Evolutionary conservation across 1,140 invertebrate species (phyloP).

Genomic region (Trichogramma pretiosum): DNA sequence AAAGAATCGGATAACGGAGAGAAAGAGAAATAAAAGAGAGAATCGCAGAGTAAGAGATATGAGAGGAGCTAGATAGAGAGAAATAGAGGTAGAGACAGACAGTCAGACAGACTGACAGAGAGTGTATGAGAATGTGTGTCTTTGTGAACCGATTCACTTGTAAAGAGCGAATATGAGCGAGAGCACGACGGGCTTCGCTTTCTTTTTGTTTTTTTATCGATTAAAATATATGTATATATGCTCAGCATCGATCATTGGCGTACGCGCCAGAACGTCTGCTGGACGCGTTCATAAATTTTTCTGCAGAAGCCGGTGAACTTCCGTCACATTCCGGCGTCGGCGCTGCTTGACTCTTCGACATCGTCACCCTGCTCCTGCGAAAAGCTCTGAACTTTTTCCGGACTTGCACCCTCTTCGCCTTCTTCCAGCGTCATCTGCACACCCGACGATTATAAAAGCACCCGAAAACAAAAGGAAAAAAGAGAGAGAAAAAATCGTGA

Average conservation of each 20-base stretch:
- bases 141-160: background rate
- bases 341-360: conserved; percentile 42
- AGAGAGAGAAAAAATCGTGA: too few relatives aligned
- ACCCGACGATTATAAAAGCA: too few relatives aligned
- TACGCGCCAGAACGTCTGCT: conserved; percentile 64
- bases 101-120: background rate
- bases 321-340: conserved; percentile 72
- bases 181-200: too few relatives aligned
- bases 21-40: too few relatives aligned
- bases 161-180: background rate
- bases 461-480: background rate
- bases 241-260: conserved; percentile 39
- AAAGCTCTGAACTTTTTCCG: conserved; percentile 46
- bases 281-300: conserved; percentile 76
- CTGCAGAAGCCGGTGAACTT: conserved; percentile 75
- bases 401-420: conserved; percentile 26
- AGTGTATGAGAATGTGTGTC: background rate
- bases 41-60: too few relatives aligned
- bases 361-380: conserved; percentile 43
- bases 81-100: background rate
- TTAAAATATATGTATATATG: too few relatives aligned
- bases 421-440: conserved; percentile 67
- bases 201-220: background rate
- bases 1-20: too few relatives aligned
- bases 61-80: too few relatives aligned